These are phyloP conservation scores for Cydia splendana DNA, from an alignment of 1,140 invertebrate genomes.

Conservation along the genomic window DNA sequence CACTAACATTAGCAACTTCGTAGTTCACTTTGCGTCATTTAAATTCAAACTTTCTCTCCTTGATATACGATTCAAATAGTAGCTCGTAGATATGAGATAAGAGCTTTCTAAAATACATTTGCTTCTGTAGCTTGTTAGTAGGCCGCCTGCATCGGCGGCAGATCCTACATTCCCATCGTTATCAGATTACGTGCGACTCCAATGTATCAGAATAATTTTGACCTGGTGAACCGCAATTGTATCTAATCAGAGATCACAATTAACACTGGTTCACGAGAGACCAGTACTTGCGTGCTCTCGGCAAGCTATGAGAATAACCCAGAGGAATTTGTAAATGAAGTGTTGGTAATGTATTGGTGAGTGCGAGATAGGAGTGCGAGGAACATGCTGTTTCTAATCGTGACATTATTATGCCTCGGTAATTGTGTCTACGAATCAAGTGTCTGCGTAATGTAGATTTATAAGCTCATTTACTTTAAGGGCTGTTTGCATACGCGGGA, in stretches of 20 bases:
- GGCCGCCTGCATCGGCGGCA: neutral
- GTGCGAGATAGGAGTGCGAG: neutral
- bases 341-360: neutral
- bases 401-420: neutral
- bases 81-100: neutral
- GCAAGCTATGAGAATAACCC: neutral
- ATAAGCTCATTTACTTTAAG: neutral
- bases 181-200: neutral
- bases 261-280: neutral
- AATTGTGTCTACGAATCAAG: conserved; percentile 7
- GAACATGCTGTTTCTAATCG: neutral
- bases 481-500: neutral
- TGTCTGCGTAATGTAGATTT: neutral
- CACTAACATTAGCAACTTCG: neutral
- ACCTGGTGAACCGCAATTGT: no score
- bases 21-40: neutral
- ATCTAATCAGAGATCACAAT: no score
- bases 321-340: conserved; percentile 11
- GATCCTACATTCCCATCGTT: neutral
- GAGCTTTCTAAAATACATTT: conserved; percentile 9
- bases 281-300: neutral
- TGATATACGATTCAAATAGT: neutral
- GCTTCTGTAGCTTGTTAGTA: neutral
- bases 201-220: neutral
- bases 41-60: neutral